Conservation (phyloP, 2,797 vertebrate genomes). For the Caiman crocodilus region DNA sequence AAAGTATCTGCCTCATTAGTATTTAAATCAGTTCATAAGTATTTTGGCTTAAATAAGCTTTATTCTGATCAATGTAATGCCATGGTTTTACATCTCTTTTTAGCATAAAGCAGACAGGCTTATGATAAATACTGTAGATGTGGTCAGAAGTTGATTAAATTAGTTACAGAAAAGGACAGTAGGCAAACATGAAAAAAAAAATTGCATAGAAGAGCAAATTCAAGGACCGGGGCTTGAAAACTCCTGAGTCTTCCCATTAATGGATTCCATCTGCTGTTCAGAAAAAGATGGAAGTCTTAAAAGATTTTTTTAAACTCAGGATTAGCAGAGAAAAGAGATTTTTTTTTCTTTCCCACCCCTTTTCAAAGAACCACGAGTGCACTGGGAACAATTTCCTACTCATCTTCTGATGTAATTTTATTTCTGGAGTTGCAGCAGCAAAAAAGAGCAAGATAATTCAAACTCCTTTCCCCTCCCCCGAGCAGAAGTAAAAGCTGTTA, state of each 20-base stretch:
- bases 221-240: neutral
- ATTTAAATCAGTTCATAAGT: slow-evolving; percentile 69
- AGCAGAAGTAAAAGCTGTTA: neutral
- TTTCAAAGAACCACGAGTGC: neutral
- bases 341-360: neutral
- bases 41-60: slow-evolving; percentile 78
- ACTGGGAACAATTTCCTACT: slow-evolving; percentile 23
- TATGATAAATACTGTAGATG: slow-evolving; percentile 50
- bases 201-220: slow-evolving; percentile 1
- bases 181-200: neutral
- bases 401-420: neutral
- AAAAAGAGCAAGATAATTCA: neutral
- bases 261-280: neutral
- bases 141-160: slow-evolving; percentile 63
- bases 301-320: neutral
- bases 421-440: slow-evolving; percentile 15
- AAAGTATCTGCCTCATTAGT: slow-evolving; percentile 5
- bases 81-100: slow-evolving; percentile 62
- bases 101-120: slow-evolving; percentile 63
- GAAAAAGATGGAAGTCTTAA: neutral
- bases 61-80: slow-evolving; percentile 77
- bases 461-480: neutral
- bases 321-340: neutral
- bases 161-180: slow-evolving; percentile 21
- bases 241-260: slow-evolving; percentile 9